These are phyloP conservation scores for Zootermopsis nevadensis DNA, from an alignment of 2,888 invertebrate species.

Conservation along the genomic window DNA sequence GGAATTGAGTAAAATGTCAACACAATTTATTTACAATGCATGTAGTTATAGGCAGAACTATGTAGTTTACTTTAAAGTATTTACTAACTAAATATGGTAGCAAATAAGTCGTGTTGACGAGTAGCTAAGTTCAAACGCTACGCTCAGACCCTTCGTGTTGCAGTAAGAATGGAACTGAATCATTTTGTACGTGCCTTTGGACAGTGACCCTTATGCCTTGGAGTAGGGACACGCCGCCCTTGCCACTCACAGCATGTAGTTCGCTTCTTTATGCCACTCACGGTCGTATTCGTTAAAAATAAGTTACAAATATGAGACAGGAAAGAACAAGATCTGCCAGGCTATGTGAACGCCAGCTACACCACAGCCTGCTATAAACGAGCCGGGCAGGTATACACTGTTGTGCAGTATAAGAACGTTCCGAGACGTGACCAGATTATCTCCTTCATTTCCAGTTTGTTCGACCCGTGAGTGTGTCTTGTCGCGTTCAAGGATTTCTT, in stretches of 20 bases:
- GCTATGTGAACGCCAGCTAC: not conserved
- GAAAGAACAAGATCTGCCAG: constrained; percentile 11
- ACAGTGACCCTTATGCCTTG: not conserved
- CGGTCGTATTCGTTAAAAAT: not conserved
- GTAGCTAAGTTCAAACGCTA: no score
- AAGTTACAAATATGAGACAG: constrained; percentile 33
- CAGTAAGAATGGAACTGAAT: no score
- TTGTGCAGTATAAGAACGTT: not conserved
- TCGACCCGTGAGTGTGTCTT: no score
- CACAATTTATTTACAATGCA: no score
- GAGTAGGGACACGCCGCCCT: not conserved
- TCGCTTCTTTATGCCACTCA: constrained; percentile 5
- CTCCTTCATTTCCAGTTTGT: constrained; percentile 37
- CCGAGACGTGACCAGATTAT: constrained; percentile 22
- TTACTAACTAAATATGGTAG: no score
- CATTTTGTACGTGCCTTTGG: not conserved
- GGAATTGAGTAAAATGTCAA: no score
- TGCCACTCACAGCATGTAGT: not conserved
- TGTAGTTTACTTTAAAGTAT: no score
- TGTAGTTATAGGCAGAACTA: no score
- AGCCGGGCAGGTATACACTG: constrained; percentile 6
- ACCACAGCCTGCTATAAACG: not conserved
- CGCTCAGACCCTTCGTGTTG: no score
- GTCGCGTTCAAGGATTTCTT: constrained; percentile 38
- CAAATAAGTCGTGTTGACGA: no score